Evolutionary conservation across 1,140 invertebrate genomes (phyloP).

Genomic region (Metopolophium dirhodum): DNA sequence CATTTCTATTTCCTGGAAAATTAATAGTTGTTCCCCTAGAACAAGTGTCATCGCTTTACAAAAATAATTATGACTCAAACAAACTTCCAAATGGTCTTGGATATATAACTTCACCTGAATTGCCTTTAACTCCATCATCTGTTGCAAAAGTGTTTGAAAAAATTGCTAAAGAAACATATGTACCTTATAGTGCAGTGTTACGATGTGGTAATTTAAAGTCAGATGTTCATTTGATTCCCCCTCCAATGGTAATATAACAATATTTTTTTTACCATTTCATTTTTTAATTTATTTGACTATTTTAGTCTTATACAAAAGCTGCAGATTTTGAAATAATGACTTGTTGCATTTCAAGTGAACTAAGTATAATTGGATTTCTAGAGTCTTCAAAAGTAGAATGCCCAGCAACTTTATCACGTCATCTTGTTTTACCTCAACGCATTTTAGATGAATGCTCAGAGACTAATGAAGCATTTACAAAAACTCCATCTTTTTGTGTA

Average conservation of each 20-base stretch:
- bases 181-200: constrained; percentile 76
- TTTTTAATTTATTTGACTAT: constrained; percentile 60
- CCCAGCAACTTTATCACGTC: constrained; percentile 89
- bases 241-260: constrained; percentile 69
- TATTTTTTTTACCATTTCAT: not conserved
- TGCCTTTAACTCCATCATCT: constrained; percentile 58
- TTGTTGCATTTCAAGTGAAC: constrained; percentile 70
- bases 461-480: constrained; percentile 73
- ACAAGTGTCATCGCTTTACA: constrained; percentile 8
- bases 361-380: constrained; percentile 84
- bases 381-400: constrained; percentile 86
- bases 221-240: constrained; percentile 77
- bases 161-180: constrained; percentile 79
- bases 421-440: constrained; percentile 79
- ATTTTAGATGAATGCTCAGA: constrained; percentile 59
- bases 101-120: constrained; percentile 28
- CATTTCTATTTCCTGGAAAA: constrained; percentile 82
- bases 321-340: constrained; percentile 72
- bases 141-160: constrained; percentile 67
- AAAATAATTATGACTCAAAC: constrained; percentile 52
- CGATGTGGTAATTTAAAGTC: constrained; percentile 80
- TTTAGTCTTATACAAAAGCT: constrained; percentile 70
- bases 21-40: constrained; percentile 71
- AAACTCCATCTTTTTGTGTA: constrained; percentile 88
- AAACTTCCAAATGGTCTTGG: constrained; percentile 50